Conservation (phyloP, 2,888 invertebrate species). For the Hyalella azteca region DNA sequence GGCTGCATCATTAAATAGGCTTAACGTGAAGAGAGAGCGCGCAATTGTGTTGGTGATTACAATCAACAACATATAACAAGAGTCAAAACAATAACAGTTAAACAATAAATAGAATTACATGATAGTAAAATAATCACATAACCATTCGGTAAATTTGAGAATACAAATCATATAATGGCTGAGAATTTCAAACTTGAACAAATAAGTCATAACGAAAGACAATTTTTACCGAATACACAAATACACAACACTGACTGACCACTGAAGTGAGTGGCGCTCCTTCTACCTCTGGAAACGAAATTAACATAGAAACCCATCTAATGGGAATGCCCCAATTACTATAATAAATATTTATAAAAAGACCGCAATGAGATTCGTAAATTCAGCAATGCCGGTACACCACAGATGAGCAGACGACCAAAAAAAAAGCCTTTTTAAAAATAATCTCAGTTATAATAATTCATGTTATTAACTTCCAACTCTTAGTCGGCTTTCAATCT, state of each 20-base stretch:
- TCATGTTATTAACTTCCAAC: too few relatives aligned
- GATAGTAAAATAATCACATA: neutral
- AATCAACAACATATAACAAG: neutral
- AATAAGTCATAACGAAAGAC: too few relatives aligned
- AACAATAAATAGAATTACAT: slow-evolving; percentile 7
- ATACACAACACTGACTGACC: too few relatives aligned
- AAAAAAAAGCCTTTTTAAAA: too few relatives aligned
- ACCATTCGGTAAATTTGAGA: neutral
- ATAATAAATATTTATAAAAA: neutral
- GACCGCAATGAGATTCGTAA: slow-evolving; percentile 14
- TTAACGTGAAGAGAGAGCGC: neutral
- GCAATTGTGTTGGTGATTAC: neutral
- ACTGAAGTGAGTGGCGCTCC: too few relatives aligned
- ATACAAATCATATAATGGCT: slow-evolving; percentile 9
- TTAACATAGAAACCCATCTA: neutral
- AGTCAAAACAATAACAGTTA: neutral
- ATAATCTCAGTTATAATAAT: too few relatives aligned
- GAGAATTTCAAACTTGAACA: too few relatives aligned
- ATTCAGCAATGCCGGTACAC: too few relatives aligned
- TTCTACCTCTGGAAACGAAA: too few relatives aligned
- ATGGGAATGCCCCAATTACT: neutral
- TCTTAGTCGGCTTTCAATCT: too few relatives aligned
- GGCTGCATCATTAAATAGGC: neutral
- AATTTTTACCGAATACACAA: too few relatives aligned
- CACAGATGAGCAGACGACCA: too few relatives aligned